Conservation (phyloP, 2,113 vertebrate genomes). For the Bos indicus region DNA sequence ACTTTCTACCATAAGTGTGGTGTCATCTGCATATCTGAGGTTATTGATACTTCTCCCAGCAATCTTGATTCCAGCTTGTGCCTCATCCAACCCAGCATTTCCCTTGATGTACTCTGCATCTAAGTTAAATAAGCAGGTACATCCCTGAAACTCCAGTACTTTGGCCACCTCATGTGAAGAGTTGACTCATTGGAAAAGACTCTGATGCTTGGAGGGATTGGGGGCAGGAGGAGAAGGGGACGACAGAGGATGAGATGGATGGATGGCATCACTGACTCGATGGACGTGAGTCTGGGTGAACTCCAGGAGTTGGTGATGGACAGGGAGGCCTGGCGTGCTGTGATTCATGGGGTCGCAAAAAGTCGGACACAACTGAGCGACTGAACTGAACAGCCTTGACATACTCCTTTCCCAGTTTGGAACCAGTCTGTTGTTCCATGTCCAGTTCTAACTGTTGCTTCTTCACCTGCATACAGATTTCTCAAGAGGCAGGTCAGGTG, state of each 20-base stretch:
- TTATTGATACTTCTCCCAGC: not conserved
- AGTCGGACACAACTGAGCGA: no score
- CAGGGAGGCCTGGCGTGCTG: no score
- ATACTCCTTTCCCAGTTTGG: accelerated
- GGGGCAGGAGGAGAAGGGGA: no score
- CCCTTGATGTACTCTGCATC: not conserved
- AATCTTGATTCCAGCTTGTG: not conserved
- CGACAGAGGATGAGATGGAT: no score
- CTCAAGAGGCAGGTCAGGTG: not conserved
- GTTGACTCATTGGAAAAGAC: no score
- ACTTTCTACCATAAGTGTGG: not conserved
- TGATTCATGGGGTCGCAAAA: no score
- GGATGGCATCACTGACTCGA: no score
- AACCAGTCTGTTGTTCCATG: not conserved
- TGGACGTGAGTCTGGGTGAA: no score
- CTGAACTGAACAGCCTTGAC: not conserved
- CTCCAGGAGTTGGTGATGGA: no score
- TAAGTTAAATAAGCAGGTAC: not conserved
- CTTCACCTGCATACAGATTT: not conserved
- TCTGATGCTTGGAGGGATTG: no score
- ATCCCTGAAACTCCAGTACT: no score
- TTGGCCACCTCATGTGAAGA: no score
- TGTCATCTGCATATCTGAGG: not conserved
- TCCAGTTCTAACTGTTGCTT: not conserved
- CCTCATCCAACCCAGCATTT: not conserved